Evolutionary conservation across 1,140 invertebrate species (phyloP).

Genomic region (Diachasmimorpha longicaudata): DNA sequence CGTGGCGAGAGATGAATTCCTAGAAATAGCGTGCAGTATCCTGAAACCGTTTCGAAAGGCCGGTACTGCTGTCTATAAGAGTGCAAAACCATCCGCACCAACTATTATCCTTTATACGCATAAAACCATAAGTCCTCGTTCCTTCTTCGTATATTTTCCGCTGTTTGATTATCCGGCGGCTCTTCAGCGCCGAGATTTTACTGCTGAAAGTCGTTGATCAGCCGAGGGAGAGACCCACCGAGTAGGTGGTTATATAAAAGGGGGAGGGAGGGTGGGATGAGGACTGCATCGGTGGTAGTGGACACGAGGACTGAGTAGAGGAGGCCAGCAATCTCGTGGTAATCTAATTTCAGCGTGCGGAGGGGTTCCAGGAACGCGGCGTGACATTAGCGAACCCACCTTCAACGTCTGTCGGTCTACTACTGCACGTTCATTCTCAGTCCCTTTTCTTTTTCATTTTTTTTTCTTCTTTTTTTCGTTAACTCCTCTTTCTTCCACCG

Average conservation of each 20-base stretch:
- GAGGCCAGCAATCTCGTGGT: constrained; percentile 53
- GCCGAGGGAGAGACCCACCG: not conserved
- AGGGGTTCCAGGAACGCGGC: constrained; percentile 53
- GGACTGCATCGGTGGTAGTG: constrained; percentile 4
- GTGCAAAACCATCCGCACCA: not conserved
- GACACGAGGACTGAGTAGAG: constrained; percentile 25
- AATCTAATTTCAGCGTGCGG: constrained; percentile 58
- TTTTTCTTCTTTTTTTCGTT: constrained; percentile 12
- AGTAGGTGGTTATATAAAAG: not conserved
- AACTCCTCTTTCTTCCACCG: not conserved
- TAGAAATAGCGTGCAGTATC: no score
- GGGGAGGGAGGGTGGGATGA: not conserved
- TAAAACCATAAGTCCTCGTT: not conserved
- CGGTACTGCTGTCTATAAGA: not conserved
- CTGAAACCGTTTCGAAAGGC: no score
- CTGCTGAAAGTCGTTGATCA: not conserved
- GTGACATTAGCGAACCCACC: constrained; percentile 52
- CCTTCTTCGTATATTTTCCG: not conserved
- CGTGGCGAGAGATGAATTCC: no score
- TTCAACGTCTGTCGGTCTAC: constrained; percentile 32
- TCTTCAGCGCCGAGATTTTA: not conserved
- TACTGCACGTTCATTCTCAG: not conserved
- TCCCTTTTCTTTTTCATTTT: not conserved
- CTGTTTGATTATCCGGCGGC: no score
- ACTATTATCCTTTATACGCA: not conserved